Base-by-base conservation (phyloP, 2,113 vertebrate species). In the Chlamydotis undulata region DNA sequence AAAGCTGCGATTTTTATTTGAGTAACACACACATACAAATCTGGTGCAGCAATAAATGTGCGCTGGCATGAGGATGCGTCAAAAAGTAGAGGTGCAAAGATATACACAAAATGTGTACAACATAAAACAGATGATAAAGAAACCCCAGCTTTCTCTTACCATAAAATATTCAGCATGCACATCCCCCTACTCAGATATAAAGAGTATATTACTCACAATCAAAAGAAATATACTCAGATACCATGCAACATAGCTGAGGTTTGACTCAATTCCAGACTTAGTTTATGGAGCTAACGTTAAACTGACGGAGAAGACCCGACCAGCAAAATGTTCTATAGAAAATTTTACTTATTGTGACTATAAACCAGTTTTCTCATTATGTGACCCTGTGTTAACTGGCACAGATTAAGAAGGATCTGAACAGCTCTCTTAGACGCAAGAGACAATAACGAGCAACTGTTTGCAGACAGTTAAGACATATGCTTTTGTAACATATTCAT, bases 81-180 rank as follows among this genome's bases (percentile, higher is more conserved):
- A 89, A 91, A 94, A 95, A 87, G 82, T 9, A 94, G 65, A 86
- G 43, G 78, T 88, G 92, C 65, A 90, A n/a, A 94, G 57, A 90
- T 50, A 78, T 90, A 96, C 92, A 94, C 90, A 87, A 70, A 83
- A 85, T 10, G 89, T 91, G 95, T 94, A 96, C 96, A 92, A 95
- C 87, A 89, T 16, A 92, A 92, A 93, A 96, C 28, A 83, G 39
- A 94, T 29, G 55, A 81, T 93, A 95, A 96, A 84, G 86, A 89
- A 97, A 85, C 39, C 60, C 52, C 87, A 95, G 35, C 33, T 88
- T 92, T 83, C 87, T 88, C 75, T 94, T 89, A 91, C 61, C 84
- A 83, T 71, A 80, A 89, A 87, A 95, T 92, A 92, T 55, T 91
- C 50, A 89, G 91, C 85, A 95, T 74, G 81, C 73, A 87, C 29